These are phyloP conservation scores for Drosophila bocki DNA, from an alignment of 1,140 invertebrate genomes.

Conservation along the genomic window DNA sequence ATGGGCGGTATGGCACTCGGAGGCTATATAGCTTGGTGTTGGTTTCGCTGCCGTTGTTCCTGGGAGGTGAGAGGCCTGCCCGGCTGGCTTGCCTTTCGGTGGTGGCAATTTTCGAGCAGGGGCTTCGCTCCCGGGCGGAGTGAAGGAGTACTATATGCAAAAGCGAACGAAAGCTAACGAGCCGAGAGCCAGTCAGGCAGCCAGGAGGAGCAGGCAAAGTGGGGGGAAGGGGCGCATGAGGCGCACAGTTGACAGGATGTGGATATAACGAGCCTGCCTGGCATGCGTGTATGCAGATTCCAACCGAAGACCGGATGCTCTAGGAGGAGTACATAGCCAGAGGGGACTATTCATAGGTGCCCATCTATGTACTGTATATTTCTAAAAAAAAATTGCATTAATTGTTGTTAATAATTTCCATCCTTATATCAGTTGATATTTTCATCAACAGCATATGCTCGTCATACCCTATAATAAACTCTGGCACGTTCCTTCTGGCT, in stretches of 20 bases:
- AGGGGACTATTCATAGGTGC: not conserved
- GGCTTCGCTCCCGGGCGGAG: conserved; percentile 14
- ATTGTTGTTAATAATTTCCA: not conserved
- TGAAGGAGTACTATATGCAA: conserved; percentile 44
- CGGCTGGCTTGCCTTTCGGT: conserved; percentile 39
- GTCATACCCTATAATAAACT: conserved; percentile 5
- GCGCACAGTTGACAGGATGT: conserved; percentile 68
- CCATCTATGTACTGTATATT: not conserved
- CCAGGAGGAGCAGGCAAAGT: conserved; percentile 49
- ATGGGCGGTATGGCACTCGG: conserved; percentile 15
- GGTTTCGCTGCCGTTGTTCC: conserved; percentile 22
- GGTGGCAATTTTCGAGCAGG: conserved; percentile 74
- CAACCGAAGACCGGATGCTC: conserved; percentile 26
- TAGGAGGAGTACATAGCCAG: not conserved
- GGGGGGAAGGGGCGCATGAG: conserved; percentile 27
- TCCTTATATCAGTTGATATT: not conserved
- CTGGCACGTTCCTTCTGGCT: conserved; percentile 24
- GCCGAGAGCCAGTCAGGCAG: conserved; percentile 24
- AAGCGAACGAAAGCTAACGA: conserved; percentile 59
- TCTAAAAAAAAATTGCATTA: not conserved
- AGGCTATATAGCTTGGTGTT: conserved; percentile 28
- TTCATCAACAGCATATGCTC: not conserved
- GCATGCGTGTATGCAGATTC: conserved; percentile 9
- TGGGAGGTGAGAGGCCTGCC: conserved; percentile 43
- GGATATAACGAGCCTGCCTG: conserved; percentile 65